Base-by-base conservation (phyloP, 2,797 vertebrate genomes). In the Sebastiscus tertius region DNA sequence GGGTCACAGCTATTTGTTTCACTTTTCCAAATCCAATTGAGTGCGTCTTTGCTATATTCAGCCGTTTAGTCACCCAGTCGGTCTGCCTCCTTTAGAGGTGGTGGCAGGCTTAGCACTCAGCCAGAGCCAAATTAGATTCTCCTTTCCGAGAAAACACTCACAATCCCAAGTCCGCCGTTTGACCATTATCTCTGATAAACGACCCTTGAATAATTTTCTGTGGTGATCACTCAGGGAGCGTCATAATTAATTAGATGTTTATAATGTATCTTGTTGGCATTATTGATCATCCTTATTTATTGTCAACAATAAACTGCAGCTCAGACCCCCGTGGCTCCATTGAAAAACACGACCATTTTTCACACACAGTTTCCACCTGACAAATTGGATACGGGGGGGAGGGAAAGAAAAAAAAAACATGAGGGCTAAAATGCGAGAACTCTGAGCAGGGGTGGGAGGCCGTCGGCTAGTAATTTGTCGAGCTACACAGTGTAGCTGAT, bases 1-100 rank as follows among this genome's bases (percentile, higher is more conserved):
- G 59, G 81, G 86, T 90, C 83, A 86, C 33, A 72, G 79, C 80
- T 84, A 89, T 91, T 89, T 92, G 86, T 92, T 88, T 93, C 90
- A 89, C 79, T 88, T 31, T 86, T 78, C 68, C 66, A 82, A 87
- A 92, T 93, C 89, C 83, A 90, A 87, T 89, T 84, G 83, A 80
- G 67, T 81, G 58, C 4, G 4, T 76, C 71, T 59, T 79, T 75
- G 84, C 82, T 81, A 85, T 85, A 84, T 88, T 77, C 86, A 80
- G 79, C 84, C 33, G 6, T 67, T 86, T 67, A 79, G 69, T 77
- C 79, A 20, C 74, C 73, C 66, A 62, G 69, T 70, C 70, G 66
- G 81, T 20, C 60, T 20, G 13, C 27, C 60, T 75, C 65, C 68
- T 85, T 55, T 56, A 73, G 63, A 84, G 82, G 72, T 72, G 61